phyloP scores from a whole-genome alignment of 2,888 invertebrate species.

The Amblyteles armatorius region DNA sequence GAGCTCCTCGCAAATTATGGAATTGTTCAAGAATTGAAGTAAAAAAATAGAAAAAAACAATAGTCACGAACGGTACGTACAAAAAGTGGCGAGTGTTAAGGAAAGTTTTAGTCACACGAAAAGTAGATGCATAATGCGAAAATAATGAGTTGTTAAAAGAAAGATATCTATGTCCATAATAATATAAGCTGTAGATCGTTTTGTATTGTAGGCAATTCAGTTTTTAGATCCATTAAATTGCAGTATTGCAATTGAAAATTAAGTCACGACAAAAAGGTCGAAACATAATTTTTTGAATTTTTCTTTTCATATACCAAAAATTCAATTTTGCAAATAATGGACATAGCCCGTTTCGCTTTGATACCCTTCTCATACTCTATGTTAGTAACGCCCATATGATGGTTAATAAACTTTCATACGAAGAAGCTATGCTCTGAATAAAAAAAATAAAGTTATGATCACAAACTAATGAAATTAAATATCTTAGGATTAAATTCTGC shows the following conservation, averaged over 20 bases:
- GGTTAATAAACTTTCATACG: background rate
- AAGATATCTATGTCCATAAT: background rate
- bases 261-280: background rate
- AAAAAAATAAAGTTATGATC: background rate
- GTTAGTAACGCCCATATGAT: background rate
- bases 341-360: background rate
- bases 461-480: background rate
- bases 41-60: background rate
- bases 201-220: background rate
- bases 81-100: background rate
- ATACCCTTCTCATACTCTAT: background rate
- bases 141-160: background rate
- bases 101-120: background rate
- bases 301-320: background rate
- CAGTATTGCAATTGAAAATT: background rate
- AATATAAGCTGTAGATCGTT: background rate
- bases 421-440: background rate
- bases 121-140: background rate
- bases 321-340: background rate
- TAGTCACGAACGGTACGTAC: background rate
- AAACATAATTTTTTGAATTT: background rate
- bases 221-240: background rate
- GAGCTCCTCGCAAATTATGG: background rate
- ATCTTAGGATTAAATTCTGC: background rate
- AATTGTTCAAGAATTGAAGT: conserved; percentile 24